Conservation (phyloP, 2,797 vertebrate species). For the Anguilla anguilla region DNA sequence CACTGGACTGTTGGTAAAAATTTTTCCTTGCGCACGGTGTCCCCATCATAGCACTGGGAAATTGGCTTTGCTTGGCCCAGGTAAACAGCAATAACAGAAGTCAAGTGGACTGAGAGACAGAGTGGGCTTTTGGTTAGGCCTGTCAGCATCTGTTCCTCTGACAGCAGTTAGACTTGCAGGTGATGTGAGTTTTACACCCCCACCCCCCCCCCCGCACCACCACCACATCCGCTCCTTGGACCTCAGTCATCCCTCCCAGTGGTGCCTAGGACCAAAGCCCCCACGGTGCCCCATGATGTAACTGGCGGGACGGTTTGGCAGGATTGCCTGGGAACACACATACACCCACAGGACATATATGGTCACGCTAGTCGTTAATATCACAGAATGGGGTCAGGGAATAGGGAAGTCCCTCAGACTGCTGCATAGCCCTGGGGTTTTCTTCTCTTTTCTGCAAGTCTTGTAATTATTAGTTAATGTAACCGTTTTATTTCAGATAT, state of each 20-base stretch:
- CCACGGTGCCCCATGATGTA: slow-evolving; percentile 1
- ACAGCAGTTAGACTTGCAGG: no score
- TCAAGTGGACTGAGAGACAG: no score
- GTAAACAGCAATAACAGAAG: no score
- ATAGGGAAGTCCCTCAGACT: background rate
- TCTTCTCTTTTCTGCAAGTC: background rate
- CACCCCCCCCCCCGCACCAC: background rate
- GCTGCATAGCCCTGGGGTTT: background rate
- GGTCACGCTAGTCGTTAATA: background rate
- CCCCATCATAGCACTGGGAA: no score
- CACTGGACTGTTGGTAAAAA: no score
- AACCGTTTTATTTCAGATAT: background rate
- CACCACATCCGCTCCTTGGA: background rate
- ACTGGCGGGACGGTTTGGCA: background rate
- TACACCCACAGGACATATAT: background rate
- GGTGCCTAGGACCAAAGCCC: background rate
- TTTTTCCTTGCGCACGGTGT: no score
- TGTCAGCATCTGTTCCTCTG: no score
- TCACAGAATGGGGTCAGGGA: background rate
- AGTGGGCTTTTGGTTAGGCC: no score
- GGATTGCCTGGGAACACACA: background rate
- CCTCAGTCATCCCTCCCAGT: background rate
- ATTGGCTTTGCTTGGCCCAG: no score
- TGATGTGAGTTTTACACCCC: background rate
- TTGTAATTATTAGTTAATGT: background rate